These are phyloP conservation scores for Pararge aegeria DNA, from an alignment of 1,140 invertebrate species.

Conservation along the genomic window DNA sequence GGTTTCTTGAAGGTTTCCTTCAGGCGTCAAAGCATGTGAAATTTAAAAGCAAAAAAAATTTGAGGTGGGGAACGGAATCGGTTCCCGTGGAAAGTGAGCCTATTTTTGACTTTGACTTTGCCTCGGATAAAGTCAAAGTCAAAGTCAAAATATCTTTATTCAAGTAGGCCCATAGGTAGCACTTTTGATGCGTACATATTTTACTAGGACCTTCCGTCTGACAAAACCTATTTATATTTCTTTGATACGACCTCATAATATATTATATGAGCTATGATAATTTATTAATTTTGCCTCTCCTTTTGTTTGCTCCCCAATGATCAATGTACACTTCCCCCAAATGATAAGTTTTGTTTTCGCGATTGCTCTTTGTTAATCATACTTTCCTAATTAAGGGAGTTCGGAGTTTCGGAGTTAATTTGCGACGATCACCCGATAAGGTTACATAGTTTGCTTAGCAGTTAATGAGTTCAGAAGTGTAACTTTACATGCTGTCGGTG, in stretches of 20 bases:
- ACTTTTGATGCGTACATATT: no score
- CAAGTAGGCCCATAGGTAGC: no score
- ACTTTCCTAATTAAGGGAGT: constrained; percentile 75
- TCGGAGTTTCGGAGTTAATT: constrained; percentile 52
- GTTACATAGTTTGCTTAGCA: constrained; percentile 36
- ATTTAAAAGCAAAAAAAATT: no score
- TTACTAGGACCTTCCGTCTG: no score
- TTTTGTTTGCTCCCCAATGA: constrained; percentile 65
- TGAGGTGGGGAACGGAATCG: no score
- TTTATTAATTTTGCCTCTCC: constrained; percentile 68
- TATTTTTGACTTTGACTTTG: no score
- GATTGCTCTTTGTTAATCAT: constrained; percentile 76
- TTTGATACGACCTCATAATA: neutral
- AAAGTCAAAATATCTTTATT: no score
- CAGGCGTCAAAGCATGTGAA: no score
- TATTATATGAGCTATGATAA: constrained; percentile 41
- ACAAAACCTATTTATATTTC: neutral
- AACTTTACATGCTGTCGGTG: constrained; percentile 24
- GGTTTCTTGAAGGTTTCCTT: no score
- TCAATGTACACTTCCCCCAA: constrained; percentile 55
- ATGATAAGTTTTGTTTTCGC: constrained; percentile 75
- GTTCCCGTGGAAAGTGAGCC: no score
- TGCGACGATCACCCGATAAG: constrained; percentile 63
- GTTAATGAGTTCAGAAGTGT: constrained; percentile 62
- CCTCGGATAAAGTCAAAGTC: no score